These are phyloP conservation scores for Rhabdomys pumilio DNA, from an alignment of 2,797 vertebrate genomes.

Conservation along the genomic window DNA sequence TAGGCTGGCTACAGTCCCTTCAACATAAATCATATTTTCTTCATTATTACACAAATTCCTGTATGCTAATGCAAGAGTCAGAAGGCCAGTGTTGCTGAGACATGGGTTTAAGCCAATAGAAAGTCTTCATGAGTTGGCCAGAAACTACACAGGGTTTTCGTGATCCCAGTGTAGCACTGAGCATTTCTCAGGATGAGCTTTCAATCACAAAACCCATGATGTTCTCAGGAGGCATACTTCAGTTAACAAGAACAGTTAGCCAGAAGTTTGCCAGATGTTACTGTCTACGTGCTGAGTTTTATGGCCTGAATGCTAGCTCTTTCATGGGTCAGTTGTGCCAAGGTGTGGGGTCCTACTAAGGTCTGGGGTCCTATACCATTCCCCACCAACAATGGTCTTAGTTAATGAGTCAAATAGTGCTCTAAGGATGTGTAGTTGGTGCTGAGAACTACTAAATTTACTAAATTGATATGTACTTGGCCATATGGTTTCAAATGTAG, in stretches of 20 bases:
- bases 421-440: background rate
- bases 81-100: background rate
- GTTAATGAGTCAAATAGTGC: background rate
- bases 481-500: background rate
- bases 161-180: background rate
- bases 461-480: constrained; percentile 9
- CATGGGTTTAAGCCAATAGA: background rate
- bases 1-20: background rate
- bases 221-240: background rate
- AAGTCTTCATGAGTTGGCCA: background rate
- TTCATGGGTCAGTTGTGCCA: too few species aligned
- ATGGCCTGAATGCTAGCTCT: background rate
- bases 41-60: background rate
- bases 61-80: background rate
- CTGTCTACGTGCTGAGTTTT: background rate
- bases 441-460: background rate
- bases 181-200: background rate
- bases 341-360: background rate
- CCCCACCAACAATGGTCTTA: background rate
- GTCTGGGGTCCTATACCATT: too few species aligned
- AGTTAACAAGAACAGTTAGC: background rate
- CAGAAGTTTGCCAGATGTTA: background rate
- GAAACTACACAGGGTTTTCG: background rate
- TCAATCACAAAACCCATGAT: background rate
- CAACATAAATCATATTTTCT: background rate